Percentiles rank a stretch among this genome's conserved stretches.
Evolutionary conservation across 2,797 vertebrate genomes (phyloP).

Genomic region (Poecilia wingei): DNA sequence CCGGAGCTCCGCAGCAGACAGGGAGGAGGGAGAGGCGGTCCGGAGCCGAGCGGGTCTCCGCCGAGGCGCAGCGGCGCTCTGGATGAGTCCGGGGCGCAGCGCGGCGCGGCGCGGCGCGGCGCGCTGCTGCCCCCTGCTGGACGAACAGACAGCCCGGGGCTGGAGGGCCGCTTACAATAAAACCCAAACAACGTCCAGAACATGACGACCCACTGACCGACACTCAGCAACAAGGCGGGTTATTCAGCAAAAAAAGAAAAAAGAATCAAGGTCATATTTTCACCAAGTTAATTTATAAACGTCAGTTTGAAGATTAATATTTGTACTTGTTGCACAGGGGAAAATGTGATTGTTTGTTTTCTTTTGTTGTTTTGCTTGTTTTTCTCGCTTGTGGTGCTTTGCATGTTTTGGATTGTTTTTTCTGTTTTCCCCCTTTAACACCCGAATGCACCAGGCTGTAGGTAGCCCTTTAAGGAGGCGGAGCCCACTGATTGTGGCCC

Average conservation of each 20-base stretch:
- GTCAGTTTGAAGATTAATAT: neutral
- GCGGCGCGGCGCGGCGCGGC: neutral
- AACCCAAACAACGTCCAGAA: neutral
- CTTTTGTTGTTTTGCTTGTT: no score
- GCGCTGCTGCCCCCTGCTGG: slow-evolving; percentile 51
- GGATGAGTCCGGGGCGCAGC: slow-evolving; percentile 7
- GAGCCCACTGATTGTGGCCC: no score
- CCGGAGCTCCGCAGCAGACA: slow-evolving; percentile 2
- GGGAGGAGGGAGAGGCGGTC: slow-evolving; percentile 2
- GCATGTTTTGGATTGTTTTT: no score
- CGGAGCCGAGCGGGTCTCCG: slow-evolving; percentile 14
- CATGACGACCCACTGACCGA: no score
- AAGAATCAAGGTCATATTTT: neutral
- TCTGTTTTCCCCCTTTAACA: no score
- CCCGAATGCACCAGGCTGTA: no score
- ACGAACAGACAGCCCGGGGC: neutral
- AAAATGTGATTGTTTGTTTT: no score
- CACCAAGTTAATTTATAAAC: neutral
- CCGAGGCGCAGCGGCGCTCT: slow-evolving; percentile 26
- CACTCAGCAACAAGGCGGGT: no score
- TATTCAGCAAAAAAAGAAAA: no score
- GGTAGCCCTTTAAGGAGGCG: no score
- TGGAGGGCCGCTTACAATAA: neutral
- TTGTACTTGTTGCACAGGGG: no score
- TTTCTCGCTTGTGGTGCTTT: no score